Conservation (phyloP, 1,140 invertebrate genomes). For the Danaus plexippus region DNA sequence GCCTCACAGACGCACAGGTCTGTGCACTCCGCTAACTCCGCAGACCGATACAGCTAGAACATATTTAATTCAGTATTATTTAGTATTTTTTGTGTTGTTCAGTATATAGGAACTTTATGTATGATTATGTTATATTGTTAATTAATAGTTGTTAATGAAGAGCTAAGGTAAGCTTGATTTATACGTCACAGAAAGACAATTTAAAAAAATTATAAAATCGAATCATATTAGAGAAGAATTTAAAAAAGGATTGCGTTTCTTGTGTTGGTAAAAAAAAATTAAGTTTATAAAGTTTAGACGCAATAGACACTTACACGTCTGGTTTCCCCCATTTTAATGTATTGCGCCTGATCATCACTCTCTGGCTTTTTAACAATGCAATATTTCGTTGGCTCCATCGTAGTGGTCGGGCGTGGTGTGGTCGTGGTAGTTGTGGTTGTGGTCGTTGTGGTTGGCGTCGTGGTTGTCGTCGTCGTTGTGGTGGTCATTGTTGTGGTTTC, state of each 20-base stretch:
- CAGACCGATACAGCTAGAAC: constrained; percentile 85
- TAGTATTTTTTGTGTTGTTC: background rate
- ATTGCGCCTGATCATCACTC: constrained; percentile 61
- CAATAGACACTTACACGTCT: constrained; percentile 44
- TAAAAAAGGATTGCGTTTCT: too few species aligned
- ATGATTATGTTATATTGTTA: too few species aligned
- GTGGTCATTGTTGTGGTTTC: constrained; percentile 70
- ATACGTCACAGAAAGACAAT: too few species aligned
- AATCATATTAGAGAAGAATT: too few species aligned
- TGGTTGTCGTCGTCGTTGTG: constrained; percentile 72
- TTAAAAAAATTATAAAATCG: too few species aligned
- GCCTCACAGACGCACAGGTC: constrained; percentile 78
- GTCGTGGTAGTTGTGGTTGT: constrained; percentile 70
- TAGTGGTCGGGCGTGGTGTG: constrained; percentile 76
- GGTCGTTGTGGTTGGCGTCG: constrained; percentile 62
- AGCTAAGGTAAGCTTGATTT: too few species aligned
- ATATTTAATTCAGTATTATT: background rate
- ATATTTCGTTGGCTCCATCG: constrained; percentile 81
- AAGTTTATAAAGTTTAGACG: too few species aligned
- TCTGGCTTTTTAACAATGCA: constrained; percentile 86
- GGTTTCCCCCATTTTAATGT: constrained; percentile 65
- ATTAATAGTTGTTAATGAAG: too few species aligned
- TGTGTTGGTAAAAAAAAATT: too few species aligned
- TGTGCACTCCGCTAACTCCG: constrained; percentile 76
- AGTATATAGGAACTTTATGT: too few species aligned